Conservation (phyloP, 2,113 vertebrate genomes). For the Alouatta palliata region DNA sequence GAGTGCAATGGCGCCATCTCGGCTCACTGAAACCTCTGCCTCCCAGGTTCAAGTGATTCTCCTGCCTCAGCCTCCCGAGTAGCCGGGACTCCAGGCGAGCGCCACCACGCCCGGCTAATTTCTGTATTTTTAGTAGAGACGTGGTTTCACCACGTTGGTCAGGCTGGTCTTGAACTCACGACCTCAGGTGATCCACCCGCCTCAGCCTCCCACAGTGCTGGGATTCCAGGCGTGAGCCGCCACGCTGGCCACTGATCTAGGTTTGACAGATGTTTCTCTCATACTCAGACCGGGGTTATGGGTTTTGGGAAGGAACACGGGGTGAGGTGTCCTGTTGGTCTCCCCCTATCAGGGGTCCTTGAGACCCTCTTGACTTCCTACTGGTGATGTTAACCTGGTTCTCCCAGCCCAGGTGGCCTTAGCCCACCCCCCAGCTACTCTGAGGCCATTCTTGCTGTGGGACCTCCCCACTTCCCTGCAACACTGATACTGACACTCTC, state of each 20-base stretch:
- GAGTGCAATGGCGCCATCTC: not conserved
- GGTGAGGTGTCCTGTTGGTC: not conserved
- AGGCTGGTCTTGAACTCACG: not conserved
- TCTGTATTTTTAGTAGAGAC: too few species aligned
- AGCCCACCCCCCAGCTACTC: not conserved
- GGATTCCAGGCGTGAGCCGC: too few species aligned
- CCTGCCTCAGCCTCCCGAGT: too few species aligned
- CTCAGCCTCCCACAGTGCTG: too few species aligned
- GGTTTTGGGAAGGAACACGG: not conserved
- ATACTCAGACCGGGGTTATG: not conserved
- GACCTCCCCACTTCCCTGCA: fast-evolving
- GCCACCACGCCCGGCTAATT: too few species aligned
- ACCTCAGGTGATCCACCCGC: not conserved
- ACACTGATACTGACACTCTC: fast-evolving
- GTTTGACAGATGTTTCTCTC: not conserved
- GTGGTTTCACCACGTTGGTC: too few species aligned
- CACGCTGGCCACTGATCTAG: fast-evolving
- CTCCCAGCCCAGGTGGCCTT: not conserved
- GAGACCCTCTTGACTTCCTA: not conserved
- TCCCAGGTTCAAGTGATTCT: too few species aligned
- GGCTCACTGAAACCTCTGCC: not conserved
- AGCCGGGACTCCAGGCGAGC: too few species aligned
- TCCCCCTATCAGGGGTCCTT: fast-evolving
- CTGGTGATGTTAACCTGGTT: not conserved
- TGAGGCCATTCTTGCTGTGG: not conserved